Evolutionary conservation across 2,888 invertebrate species (phyloP), one percentile per base, ranked within the genome.

Genomic region (Clivina fossor): DNA sequence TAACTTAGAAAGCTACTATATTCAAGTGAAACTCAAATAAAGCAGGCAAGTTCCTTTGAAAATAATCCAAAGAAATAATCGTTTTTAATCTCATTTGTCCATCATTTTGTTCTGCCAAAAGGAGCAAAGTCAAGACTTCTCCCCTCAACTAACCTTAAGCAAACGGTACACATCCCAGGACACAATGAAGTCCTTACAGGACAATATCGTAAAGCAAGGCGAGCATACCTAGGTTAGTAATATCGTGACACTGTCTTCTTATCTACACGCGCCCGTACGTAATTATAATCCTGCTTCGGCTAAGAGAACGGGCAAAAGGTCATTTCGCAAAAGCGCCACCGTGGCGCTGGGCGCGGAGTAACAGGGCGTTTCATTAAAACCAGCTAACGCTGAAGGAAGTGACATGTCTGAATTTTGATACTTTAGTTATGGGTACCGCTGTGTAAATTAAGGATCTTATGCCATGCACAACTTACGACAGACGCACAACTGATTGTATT

Each of bases 141-240:
- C n/a, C n/a, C n/a, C n/a, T n/a, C n/a, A 16, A 43, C 26, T 26
- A 43, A 43, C 24, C 43, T 43, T 22, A 43, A 43, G 43, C n/a
- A n/a, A n/a, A n/a, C n/a, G 4, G 30, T 30, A 13, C 4, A 13
- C 11, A 30, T 30, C 30, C 11, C 30, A 30, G 13, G 13, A 30
- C n/a, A 47, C 47, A 47, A 47, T 47, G 47, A 47, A 47, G 47
- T 47, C 47, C 47, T 47, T 47, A 47, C 47, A 47, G 18, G 47
- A 28, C 20, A 13, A 33, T 47, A 47, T 47, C 47, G 47, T 47
- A 47, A 47, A 47, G 20, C 33, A 47, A 33, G 43, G 26, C n/a
- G n/a, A n/a, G n/a, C n/a, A n/a, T n/a, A 43, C 26, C 26, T 33
- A 32, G 32, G 47, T 33, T 32, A 33, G 47, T 47, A 47, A 47